Conservation (phyloP, 2,113 vertebrate species). For the Psittacus erithacus region DNA sequence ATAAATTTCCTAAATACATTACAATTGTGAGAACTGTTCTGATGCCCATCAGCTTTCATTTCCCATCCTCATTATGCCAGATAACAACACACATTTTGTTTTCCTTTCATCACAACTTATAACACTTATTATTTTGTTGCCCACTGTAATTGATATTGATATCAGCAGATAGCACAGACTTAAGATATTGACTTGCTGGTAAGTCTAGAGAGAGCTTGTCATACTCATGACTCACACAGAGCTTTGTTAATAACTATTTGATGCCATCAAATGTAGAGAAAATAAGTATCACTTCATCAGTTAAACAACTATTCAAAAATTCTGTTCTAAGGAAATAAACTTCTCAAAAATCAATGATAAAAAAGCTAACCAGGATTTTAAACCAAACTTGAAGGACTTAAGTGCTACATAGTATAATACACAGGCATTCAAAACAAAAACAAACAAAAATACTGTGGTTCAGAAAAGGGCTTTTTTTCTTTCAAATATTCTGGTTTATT, state of each 20-base stretch:
- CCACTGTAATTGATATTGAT: not conserved
- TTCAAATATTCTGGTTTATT: not conserved
- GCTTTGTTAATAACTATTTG: not conserved
- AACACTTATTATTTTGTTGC: not conserved
- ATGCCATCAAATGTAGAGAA: not conserved
- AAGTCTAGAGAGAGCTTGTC: not conserved
- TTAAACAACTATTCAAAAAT: slow-evolving; percentile 1
- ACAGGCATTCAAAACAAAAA: not conserved
- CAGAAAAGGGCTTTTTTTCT: not conserved
- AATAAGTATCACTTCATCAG: not conserved
- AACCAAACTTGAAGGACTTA: not conserved
- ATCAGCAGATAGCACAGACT: not conserved
- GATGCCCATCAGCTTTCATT: not conserved
- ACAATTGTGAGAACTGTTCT: not conserved
- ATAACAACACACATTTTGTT: not conserved
- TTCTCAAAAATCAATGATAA: not conserved
- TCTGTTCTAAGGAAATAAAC: not conserved
- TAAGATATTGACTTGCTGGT: not conserved
- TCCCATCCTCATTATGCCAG: not conserved
- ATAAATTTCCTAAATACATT: not conserved
- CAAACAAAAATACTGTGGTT: not conserved
- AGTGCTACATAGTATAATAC: not conserved
- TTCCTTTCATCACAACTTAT: not conserved
- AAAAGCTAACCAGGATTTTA: not conserved
- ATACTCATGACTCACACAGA: not conserved